These are phyloP conservation scores for Drosophila kohkoa DNA, from an alignment of 1,140 invertebrate genomes.

Conservation along the genomic window DNA sequence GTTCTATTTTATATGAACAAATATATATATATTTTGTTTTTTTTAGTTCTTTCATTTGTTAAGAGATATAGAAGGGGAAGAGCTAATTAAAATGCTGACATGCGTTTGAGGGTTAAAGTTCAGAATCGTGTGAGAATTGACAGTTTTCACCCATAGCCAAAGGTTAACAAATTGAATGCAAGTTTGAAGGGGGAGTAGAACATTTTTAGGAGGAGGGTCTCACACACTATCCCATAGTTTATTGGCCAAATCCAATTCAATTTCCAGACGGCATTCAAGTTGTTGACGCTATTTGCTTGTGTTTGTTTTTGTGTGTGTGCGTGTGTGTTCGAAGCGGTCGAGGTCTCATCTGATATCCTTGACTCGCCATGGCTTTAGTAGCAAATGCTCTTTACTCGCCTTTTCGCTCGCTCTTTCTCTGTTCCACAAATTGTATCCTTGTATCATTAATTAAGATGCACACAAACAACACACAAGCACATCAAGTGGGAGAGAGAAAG, in stretches of 20 bases:
- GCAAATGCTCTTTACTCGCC: conserved; percentile 4
- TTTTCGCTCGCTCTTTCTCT: neutral
- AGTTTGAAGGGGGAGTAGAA: neutral
- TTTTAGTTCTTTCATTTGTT: conserved; percentile 1
- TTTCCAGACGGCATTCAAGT: conserved; percentile 25
- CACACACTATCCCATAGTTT: neutral
- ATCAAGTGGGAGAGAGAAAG: neutral
- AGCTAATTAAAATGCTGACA: conserved; percentile 47
- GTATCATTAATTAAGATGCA: conserved; percentile 60
- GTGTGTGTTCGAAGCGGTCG: conserved; percentile 20
- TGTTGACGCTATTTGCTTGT: conserved; percentile 40
- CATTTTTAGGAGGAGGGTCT: neutral
- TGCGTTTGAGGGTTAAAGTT: conserved; percentile 36
- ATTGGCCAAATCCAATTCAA: conserved; percentile 32
- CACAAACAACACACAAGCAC: conserved; percentile 7
- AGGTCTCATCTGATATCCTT: conserved; percentile 37
- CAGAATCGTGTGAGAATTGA: conserved; percentile 43
- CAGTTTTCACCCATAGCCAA: conserved; percentile 21
- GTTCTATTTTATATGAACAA: conserved; percentile 8
- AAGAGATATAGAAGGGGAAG: neutral
- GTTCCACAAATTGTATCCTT: conserved; percentile 42
- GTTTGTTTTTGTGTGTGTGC: conserved; percentile 15
- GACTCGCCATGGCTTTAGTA: conserved; percentile 20
- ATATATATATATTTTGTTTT: neutral
- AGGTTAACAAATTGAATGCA: conserved; percentile 30